Evolutionary conservation across 1,140 invertebrate species (phyloP), one percentile per base, ranked within the genome.

Genomic region (Danaus plexippus): DNA sequence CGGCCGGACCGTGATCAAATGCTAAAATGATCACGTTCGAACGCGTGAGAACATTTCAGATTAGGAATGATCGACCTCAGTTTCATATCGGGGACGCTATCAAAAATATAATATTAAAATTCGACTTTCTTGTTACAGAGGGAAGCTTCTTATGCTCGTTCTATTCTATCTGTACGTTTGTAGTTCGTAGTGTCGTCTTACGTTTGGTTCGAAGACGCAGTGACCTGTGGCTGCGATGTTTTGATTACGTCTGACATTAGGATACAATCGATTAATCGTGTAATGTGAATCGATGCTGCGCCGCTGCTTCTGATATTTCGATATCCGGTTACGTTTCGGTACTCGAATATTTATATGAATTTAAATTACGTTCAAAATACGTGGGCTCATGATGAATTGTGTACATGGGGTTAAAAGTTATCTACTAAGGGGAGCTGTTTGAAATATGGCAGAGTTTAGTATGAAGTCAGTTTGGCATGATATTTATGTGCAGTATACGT

Each of bases 211-310:
- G 63, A 75, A 81, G 80, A 77, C 83, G 70, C 63, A 32, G 22
- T 80, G 82, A 86, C 83, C 80, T 77, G 82, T 59, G 71, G 59
- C 57, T 60, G 59, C 72, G 70, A 74, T 84, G 77, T 83, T 86
- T 82, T 84, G 83, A 86, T 86, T 86, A 73, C 66, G 72, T 53
- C 74, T 81, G 77, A 83, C 80, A 80, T 81, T 81, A 76, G 75
- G 73, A 77, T 75, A 77, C 75, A 81, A 85, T 82, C 82, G 80
- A 85, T 85, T 85, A 83, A 79, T 82, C 69, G 71, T 75, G 66
- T 80, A 75, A 83, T 75, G 63, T 77, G 71, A 82, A 61, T 68
- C 70, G 79, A 82, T 76, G 67, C 67, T 59, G 69, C 63, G 60
- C 64, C 52, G 71, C 66, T 67, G 71, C 69, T 69, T 71, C 66